Evolutionary conservation across 2,113 vertebrate species (phyloP), one percentile per base, ranked within the genome.

Genomic region (Elaphurus davidianus): DNA sequence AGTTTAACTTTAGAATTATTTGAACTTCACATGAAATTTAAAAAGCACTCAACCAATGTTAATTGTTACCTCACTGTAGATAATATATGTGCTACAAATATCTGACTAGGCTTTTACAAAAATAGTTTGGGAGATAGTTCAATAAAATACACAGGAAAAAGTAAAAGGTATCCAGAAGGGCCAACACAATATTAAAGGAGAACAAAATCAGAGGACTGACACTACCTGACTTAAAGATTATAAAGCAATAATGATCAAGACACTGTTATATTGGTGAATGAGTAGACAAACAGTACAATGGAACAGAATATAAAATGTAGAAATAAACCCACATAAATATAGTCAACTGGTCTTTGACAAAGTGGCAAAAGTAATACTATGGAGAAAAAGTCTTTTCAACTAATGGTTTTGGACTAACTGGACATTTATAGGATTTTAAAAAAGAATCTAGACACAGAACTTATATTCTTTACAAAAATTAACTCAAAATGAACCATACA

Each of bases 11-110:
- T 47, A 85, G 2, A 30, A 84, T 79, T 78, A 90, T n/a, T 30
- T 92, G 91, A 92, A 94, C 30, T 45, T 94, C 79, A 25, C n/a
- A 62, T 87, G 12, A 7, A 93, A 90, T 57, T 95, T 71, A 94
- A 89, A 88, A 94, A 95, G 57, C 28, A 82, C 6, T 57, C 36
- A 76, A 86, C 13, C 91, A 96, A 87, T 27, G 14, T 76, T 55
- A 92, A 28, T n/a, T 79, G 11, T 60, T 36, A 90, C 5, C 82
- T 89, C 91, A 86, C 45, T 89, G 12, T 55, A 81, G 52, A 79
- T 79, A 89, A 86, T 74, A 13, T 54, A 14, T 81, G 7, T 45
- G 50, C 45, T 91, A 94, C 67, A 89, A 91, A 76, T 85, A 85
- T 36, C 30, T 87, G 16, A 87, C 16, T 57, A 54, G 36, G 16